Conservation (phyloP, 2,888 invertebrate genomes). For the Asteroscopus sphinx region DNA sequence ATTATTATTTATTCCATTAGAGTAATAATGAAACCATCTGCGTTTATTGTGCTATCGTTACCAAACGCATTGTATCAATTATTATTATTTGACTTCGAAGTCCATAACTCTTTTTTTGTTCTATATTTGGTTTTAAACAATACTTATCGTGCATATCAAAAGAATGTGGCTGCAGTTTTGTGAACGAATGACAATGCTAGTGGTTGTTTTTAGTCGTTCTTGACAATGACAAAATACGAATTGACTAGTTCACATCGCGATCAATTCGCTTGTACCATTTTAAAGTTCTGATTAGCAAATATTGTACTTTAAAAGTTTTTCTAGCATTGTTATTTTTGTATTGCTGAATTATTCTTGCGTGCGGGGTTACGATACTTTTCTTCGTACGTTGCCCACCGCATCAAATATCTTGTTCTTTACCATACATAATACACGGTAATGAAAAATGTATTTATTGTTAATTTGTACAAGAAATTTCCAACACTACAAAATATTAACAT, state of each 20-base stretch:
- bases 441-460: constrained; percentile 27
- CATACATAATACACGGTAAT: constrained; percentile 22
- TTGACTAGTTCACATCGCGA: no score
- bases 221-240: not conserved
- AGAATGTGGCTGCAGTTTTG: constrained; percentile 6
- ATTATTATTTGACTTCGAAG: constrained; percentile 21
- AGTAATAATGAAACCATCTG: constrained; percentile 17
- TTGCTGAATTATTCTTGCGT: constrained; percentile 7
- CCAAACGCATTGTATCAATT: constrained; percentile 10
- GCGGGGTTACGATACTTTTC: constrained; percentile 29
- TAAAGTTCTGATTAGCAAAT: not conserved
- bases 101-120: constrained; percentile 17
- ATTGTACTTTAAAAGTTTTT: constrained; percentile 5
- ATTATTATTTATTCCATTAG: constrained; percentile 20
- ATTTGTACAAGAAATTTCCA: constrained; percentile 12
- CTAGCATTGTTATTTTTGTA: constrained; percentile 8
- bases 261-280: not conserved
- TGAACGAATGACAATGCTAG: constrained; percentile 1
- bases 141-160: not conserved
- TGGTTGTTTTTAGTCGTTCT: not conserved
- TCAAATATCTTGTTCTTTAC: constrained; percentile 25
- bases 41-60: constrained; percentile 22
- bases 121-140: constrained; percentile 16
- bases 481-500: not conserved
- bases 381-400: constrained; percentile 31